Conservation (phyloP, 2,888 invertebrate species). For the Pinctada fucata region DNA sequence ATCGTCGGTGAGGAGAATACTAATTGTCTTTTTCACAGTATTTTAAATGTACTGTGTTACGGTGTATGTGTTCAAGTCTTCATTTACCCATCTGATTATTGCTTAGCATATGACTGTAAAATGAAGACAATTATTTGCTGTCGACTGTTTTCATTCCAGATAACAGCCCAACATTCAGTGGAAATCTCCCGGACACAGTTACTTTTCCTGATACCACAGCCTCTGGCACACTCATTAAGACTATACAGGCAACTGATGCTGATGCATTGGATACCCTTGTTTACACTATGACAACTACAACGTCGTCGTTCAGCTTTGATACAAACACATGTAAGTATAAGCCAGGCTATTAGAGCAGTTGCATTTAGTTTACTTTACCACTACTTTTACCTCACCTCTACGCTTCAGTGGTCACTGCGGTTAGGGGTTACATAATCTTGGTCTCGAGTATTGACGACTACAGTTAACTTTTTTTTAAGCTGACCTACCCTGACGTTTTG, state of each 20-base stretch:
- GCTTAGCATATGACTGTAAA: no score
- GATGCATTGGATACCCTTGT: constrained; percentile 19
- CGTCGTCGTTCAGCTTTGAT: constrained; percentile 14
- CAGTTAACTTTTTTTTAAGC: no score
- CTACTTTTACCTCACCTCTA: no score
- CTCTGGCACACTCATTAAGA: constrained; percentile 7
- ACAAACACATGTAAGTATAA: constrained; percentile 2
- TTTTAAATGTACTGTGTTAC: background rate
- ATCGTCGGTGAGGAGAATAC: no score
- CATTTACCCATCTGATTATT: no score
- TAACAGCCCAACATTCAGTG: constrained; percentile 18
- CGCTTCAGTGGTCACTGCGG: no score
- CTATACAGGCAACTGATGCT: constrained; percentile 17
- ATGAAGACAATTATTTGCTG: no score
- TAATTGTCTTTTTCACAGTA: background rate
- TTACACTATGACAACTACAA: constrained; percentile 10
- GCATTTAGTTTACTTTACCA: no score
- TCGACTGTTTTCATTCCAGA: background rate
- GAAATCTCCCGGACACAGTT: constrained; percentile 9
- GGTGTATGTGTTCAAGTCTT: background rate
- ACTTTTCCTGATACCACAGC: constrained; percentile 14
- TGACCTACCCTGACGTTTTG: no score
- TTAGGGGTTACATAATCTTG: no score
- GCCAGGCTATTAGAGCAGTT: no score
- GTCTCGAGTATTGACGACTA: no score